Evolutionary conservation across 2,113 vertebrate species (phyloP).

Genomic region (Oncorhynchus nerka): DNA sequence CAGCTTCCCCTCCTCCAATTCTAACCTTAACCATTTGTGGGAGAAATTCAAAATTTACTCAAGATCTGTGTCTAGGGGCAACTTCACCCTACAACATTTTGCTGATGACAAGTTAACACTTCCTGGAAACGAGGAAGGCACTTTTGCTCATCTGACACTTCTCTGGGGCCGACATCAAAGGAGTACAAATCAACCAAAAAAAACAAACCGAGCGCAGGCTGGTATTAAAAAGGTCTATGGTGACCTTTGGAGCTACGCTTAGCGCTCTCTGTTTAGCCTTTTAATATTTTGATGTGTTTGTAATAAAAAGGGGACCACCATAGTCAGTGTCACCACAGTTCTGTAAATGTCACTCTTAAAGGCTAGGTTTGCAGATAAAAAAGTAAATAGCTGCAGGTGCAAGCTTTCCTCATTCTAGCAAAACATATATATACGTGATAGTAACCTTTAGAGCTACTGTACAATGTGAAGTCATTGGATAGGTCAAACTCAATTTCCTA

Average conservation of each 20-base stretch:
- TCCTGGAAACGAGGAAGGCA: no score
- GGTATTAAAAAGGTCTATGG: slow-evolving; percentile 17
- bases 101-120: no score
- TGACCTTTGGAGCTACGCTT: slow-evolving; percentile 17
- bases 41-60: no score
- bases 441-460: no score
- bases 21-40: no score
- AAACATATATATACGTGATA: no score
- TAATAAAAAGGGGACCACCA: slow-evolving; percentile 7
- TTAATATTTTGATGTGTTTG: slow-evolving; percentile 2
- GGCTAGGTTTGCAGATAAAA: neutral
- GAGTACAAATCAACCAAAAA: neutral
- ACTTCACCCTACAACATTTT: no score
- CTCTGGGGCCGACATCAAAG: neutral
- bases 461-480: no score
- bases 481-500: no score
- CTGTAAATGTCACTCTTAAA: slow-evolving; percentile 70
- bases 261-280: neutral
- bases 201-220: neutral
- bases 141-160: neutral
- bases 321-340: slow-evolving; percentile 70
- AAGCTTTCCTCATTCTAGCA: neutral
- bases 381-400: neutral
- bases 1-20: no score
- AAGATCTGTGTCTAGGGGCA: no score